Evolutionary conservation across 2,888 invertebrate genomes (phyloP).

Genomic region (Campoletis raptor): DNA sequence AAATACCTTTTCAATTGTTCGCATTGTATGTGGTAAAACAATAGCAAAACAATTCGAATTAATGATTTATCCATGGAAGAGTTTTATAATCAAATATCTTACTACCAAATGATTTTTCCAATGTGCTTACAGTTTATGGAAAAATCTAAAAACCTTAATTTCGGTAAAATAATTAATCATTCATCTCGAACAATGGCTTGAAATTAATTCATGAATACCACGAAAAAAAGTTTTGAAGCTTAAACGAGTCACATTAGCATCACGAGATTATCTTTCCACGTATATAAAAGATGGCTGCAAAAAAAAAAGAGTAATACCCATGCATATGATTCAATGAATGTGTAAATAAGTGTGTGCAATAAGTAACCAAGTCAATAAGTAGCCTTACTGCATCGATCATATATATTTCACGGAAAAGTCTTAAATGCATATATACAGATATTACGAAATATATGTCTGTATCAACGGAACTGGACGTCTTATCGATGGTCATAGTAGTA

Average conservation of each 20-base stretch:
- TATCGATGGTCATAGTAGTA: slow-evolving; percentile 48
- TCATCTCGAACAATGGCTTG: no score
- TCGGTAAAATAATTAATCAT: no score
- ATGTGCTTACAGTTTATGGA: neutral
- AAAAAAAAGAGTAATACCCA: no score
- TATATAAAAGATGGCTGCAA: no score
- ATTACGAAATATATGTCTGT: neutral
- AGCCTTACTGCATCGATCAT: neutral
- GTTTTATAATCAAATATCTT: neutral
- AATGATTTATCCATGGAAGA: neutral
- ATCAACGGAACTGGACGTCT: neutral
- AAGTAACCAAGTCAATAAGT: neutral
- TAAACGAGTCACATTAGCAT: no score
- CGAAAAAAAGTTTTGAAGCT: no score
- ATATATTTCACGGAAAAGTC: neutral
- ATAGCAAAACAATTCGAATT: neutral
- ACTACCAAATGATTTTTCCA: neutral
- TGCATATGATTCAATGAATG: no score
- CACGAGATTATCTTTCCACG: no score
- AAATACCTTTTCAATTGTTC: no score
- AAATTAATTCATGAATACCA: no score
- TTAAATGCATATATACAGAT: neutral
- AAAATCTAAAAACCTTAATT: no score
- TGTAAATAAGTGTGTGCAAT: neutral
- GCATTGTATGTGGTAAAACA: no score